phyloP scores from a whole-genome alignment of 1,140 invertebrate species.

The Drosophila navojoa region DNA sequence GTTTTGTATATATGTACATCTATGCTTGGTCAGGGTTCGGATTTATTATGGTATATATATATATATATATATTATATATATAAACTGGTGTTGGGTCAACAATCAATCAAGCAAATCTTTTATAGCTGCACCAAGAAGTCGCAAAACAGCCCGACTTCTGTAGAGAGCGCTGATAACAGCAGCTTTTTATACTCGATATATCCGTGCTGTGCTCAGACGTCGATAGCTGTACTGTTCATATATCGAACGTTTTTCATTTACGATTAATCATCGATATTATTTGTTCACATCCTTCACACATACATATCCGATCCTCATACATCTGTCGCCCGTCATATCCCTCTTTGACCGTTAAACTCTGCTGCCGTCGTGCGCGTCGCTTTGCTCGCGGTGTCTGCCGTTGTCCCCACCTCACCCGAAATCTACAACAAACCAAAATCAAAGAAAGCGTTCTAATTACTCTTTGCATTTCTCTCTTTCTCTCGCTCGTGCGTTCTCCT shows the following conservation, averaged over 20 bases:
- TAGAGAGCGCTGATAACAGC: background rate
- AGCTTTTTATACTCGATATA: background rate
- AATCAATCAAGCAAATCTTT: slow-evolving; percentile 14
- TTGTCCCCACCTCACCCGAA: slow-evolving; percentile 11
- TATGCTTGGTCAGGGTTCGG: slow-evolving; percentile 28
- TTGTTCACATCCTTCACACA: slow-evolving; percentile 2
- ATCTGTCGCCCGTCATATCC: background rate
- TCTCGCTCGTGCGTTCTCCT: slow-evolving; percentile 29
- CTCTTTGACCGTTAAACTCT: slow-evolving; percentile 4
- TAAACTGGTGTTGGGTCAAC: slow-evolving; percentile 36
- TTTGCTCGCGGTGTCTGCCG: slow-evolving; percentile 66
- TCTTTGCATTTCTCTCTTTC: slow-evolving; percentile 60
- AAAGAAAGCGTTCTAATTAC: slow-evolving; percentile 50
- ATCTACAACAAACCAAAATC: slow-evolving; percentile 3
- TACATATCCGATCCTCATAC: background rate
- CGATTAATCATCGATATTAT: slow-evolving; percentile 4
- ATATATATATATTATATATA: background rate
- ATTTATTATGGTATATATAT: slow-evolving; percentile 16
- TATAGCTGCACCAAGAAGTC: background rate
- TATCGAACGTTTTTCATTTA: slow-evolving; percentile 21
- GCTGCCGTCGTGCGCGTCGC: slow-evolving; percentile 56
- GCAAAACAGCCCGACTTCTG: background rate
- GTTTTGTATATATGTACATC: slow-evolving; percentile 25
- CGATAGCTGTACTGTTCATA: slow-evolving; percentile 6
- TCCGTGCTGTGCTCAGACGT: background rate